Evolutionary conservation across 2,797 vertebrate genomes (phyloP), one percentile per base, ranked within the genome.

Genomic region (Natrix natrix): DNA sequence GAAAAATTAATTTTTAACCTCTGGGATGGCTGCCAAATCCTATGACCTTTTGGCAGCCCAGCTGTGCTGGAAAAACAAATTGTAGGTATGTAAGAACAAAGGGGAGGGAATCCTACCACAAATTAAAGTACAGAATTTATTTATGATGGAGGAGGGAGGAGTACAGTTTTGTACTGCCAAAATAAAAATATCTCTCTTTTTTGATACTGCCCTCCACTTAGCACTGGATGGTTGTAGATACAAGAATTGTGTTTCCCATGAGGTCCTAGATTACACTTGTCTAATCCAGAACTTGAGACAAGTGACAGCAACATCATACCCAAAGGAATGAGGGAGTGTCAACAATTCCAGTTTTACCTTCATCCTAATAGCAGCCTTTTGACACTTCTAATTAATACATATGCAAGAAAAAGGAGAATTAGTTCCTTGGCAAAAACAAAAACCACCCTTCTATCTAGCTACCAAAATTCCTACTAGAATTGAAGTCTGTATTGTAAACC

Each of bases 1-100:
- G 96, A 98, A 98, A 98, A 98, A 98, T 98, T 98, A 98, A 98
- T 98, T 98, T 98, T 98, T 98, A 98, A 98, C 97, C 97, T 96
- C 98, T 98, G 97, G 98, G 98, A 98, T 96, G 89, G 32, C 97
- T 98, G 98, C 98, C 98, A 98, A 98, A 98, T 98, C 97, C 97
- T 97, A 96, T 97, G 97, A 98, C 98, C 98, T 98, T 91, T 97
- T 97, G 97, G 97, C 97, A 97, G 97, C 96, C 97, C 98, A 98
- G 97, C 98, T 98, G 98, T 95, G 97, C 96, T 97, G 96, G 96
- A 97, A 97, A 98, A 98, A 97, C 97, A 98, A 97, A 98, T 97
- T 69, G 92, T 96, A 96, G 97, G 1, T 97, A 96, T 98, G 96
- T 96, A 97, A 98, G 97, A 96, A 96, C 63, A 20, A 20, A 48